Evolutionary conservation across 2,888 invertebrate genomes (phyloP).

Genomic region (Dioctria linearis): DNA sequence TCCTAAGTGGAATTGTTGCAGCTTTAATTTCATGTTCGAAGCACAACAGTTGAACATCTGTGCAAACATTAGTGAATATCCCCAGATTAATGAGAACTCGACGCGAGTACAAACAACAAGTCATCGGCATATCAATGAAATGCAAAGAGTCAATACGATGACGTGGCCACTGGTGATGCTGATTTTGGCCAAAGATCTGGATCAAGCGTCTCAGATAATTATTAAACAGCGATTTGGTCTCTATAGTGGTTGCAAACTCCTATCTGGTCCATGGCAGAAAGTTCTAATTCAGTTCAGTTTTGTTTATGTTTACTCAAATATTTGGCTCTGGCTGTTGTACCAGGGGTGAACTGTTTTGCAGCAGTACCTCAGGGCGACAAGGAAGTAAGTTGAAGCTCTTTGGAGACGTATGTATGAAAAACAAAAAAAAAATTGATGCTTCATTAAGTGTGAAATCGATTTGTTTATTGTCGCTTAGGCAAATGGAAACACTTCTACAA

Average conservation of each 20-base stretch:
- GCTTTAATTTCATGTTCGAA: slow-evolving; percentile 48
- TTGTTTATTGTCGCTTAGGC: slow-evolving; percentile 46
- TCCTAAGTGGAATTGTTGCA: not conserved
- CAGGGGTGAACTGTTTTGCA: slow-evolving; percentile 3
- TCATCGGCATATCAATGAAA: slow-evolving; percentile 15
- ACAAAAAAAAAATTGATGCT: slow-evolving; percentile 14
- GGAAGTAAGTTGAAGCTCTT: slow-evolving; percentile 31
- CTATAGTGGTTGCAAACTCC: slow-evolving; percentile 28
- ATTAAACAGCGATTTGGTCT: slow-evolving; percentile 15
- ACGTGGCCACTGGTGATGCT: slow-evolving; percentile 6
- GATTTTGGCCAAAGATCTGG: slow-evolving; percentile 37
- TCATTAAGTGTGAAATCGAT: slow-evolving; percentile 42
- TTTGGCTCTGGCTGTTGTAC: slow-evolving; percentile 1
- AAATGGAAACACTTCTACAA: slow-evolving; percentile 45
- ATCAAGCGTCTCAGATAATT: not conserved
- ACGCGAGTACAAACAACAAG: slow-evolving; percentile 41
- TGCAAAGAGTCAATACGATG: not conserved
- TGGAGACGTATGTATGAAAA: not conserved
- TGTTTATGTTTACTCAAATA: slow-evolving; percentile 48
- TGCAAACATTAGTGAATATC: slow-evolving; percentile 52
- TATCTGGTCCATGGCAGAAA: slow-evolving; percentile 1
- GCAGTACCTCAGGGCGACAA: slow-evolving; percentile 29
- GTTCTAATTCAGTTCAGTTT: slow-evolving; percentile 7
- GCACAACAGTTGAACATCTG: slow-evolving; percentile 54
- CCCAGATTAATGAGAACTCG: slow-evolving; percentile 55